These are phyloP conservation scores for Connochaetes taurinus DNA, from an alignment of 2,113 vertebrate species.

Conservation along the genomic window DNA sequence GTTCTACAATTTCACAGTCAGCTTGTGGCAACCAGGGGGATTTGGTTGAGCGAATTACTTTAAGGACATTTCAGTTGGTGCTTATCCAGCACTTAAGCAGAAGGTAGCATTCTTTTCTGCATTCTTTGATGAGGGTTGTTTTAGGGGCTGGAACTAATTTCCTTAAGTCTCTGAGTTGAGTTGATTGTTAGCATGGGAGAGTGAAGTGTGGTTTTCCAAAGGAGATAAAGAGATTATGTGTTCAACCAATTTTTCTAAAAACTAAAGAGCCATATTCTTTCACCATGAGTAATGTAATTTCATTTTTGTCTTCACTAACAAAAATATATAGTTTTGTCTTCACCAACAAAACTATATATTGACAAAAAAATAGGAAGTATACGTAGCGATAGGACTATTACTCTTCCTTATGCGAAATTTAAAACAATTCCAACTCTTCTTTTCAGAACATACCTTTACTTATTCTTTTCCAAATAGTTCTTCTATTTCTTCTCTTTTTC, in stretches of 20 bases:
- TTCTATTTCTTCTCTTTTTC: not conserved
- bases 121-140: not conserved
- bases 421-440: not conserved
- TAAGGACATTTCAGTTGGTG: not conserved
- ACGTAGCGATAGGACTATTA: not conserved
- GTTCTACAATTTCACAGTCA: not conserved
- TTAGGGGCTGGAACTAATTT: not conserved
- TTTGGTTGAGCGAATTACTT: not conserved
- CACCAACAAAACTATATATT: not conserved
- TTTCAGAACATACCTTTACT: not conserved
- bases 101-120: not conserved
- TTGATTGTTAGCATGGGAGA: not conserved
- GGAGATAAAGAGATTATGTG: not conserved
- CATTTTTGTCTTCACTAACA: slow-evolving; percentile 9
- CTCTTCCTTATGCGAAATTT: not conserved
- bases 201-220: not conserved
- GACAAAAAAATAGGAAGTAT: not conserved
- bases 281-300: not conserved
- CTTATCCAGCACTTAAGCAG: not conserved
- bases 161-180: not conserved
- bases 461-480: not conserved
- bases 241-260: slow-evolving; percentile 28
- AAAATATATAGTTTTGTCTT: not conserved
- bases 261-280: not conserved
- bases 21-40: not conserved